These are phyloP conservation scores for Rhinoderma darwinii DNA, from an alignment of 2,113 vertebrate species.

Conservation along the genomic window DNA sequence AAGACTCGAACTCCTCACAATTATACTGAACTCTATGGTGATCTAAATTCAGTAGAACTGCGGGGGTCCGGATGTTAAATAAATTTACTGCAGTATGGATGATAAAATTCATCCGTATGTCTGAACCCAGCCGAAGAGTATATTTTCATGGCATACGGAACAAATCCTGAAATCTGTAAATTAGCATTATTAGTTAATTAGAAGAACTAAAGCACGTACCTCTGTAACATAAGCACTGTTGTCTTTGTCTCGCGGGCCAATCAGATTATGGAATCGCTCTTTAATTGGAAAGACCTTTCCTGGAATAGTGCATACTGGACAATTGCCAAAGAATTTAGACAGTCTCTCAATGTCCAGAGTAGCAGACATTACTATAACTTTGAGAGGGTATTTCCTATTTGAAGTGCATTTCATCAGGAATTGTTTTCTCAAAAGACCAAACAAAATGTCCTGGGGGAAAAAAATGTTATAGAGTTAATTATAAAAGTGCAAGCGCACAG, in stretches of 20 bases:
- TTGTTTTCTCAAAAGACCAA: slow-evolving; percentile 92
- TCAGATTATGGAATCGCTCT: slow-evolving; percentile 85
- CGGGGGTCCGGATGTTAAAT: too few species aligned
- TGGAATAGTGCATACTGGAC: slow-evolving; percentile 87
- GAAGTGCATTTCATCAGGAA: slow-evolving; percentile 71
- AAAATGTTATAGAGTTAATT: slow-evolving; percentile 14
- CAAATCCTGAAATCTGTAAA: background rate
- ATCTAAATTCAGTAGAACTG: too few species aligned
- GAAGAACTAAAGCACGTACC: slow-evolving; percentile 69
- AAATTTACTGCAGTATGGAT: too few species aligned
- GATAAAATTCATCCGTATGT: too few species aligned
- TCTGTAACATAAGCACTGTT: slow-evolving; percentile 88
- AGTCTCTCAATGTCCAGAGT: slow-evolving; percentile 92
- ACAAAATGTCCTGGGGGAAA: slow-evolving; percentile 85
- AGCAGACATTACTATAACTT: slow-evolving; percentile 96
- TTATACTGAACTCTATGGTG: too few species aligned
- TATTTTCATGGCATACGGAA: background rate
- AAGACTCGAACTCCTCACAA: too few species aligned
- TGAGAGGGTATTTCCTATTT: slow-evolving; percentile 76
- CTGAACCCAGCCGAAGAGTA: background rate
- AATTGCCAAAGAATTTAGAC: slow-evolving; percentile 84
- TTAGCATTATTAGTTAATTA: background rate
- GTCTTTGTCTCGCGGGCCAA: slow-evolving; percentile 87
- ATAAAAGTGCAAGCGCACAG: background rate
- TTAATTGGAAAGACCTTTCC: slow-evolving; percentile 89